A percentile compares a stretch with the other conserved stretches of the same genome.
Conservation (phyloP, 2,888 invertebrate species). For the Odontothrips loti region DNA sequence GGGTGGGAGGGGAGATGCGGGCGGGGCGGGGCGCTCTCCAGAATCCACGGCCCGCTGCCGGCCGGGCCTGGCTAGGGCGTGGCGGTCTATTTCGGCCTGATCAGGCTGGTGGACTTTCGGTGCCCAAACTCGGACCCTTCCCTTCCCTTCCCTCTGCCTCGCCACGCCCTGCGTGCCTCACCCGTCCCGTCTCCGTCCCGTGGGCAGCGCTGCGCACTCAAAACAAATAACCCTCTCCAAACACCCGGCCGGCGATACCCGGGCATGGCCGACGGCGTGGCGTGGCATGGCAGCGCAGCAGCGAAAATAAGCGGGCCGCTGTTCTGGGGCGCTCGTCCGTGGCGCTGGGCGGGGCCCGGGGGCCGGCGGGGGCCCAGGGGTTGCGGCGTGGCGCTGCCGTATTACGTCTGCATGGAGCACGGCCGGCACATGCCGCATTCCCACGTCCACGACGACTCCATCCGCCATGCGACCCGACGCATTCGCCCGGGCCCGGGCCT, state of each 20-base stretch:
- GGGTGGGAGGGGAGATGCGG: conserved; percentile 32
- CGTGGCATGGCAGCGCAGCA: too few relatives aligned
- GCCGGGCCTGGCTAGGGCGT: not conserved
- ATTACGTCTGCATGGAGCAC: conserved; percentile 28
- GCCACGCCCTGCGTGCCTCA: conserved; percentile 4
- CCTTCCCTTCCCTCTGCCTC: not conserved
- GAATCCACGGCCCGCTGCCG: not conserved
- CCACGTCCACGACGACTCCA: not conserved
- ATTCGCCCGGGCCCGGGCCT: not conserved
- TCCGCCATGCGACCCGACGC: not conserved
- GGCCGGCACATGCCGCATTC: conserved; percentile 29
- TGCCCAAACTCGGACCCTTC: conserved; percentile 2
- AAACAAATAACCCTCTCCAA: conserved; percentile 26
- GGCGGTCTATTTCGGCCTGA: conserved; percentile 36
- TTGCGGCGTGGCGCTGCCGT: conserved; percentile 50
- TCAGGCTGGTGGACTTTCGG: conserved; percentile 28
- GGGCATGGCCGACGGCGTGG: too few relatives aligned
- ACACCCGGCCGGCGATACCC: not conserved
- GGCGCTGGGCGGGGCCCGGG: conserved; percentile 33
- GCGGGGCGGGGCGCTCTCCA: not conserved
- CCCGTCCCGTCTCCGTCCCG: conserved; percentile 14
- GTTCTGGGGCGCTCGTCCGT: conserved; percentile 3
- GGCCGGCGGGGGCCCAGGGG: conserved; percentile 53
- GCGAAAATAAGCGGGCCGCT: conserved; percentile 24
- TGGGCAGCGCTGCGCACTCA: not conserved